Evolutionary conservation across 2,888 invertebrate species (phyloP).

Genomic region (Sarcophaga caerulescens): DNA sequence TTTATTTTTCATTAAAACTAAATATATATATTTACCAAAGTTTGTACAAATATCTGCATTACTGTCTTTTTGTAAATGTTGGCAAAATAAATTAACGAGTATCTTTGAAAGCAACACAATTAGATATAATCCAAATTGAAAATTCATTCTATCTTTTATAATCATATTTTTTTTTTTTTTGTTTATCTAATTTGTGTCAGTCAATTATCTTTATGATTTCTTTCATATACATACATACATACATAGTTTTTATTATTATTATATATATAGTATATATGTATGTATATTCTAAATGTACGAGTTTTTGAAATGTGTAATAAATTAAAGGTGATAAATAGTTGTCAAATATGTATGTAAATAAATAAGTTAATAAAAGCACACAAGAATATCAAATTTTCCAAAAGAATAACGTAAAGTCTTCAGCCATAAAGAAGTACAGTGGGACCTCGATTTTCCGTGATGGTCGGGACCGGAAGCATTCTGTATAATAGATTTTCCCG

Average conservation of each 20-base stretch:
- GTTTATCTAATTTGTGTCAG: constrained; percentile 18
- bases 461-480: too few relatives aligned
- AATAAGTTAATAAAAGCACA: neutral
- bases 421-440: too few relatives aligned
- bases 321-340: neutral
- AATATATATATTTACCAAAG: constrained; percentile 22
- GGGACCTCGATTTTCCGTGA: too few relatives aligned
- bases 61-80: neutral
- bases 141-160: constrained; percentile 7
- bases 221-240: too few relatives aligned
- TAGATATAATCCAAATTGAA: neutral
- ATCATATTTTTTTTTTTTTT: constrained; percentile 4
- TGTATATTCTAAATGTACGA: neutral
- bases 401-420: too few relatives aligned
- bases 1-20: neutral
- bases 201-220: constrained; percentile 43
- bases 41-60: constrained; percentile 1
- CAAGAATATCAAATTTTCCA: neutral
- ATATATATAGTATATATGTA: neutral
- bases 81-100: constrained; percentile 2
- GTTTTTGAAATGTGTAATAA: neutral
- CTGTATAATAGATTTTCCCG: too few relatives aligned
- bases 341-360: neutral
- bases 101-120: constrained; percentile 4
- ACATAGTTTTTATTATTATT: too few relatives aligned